Evolutionary conservation across 2,888 invertebrate genomes (phyloP), one percentile per base, ranked within the genome.

Genomic region (Chirona hameri): DNA sequence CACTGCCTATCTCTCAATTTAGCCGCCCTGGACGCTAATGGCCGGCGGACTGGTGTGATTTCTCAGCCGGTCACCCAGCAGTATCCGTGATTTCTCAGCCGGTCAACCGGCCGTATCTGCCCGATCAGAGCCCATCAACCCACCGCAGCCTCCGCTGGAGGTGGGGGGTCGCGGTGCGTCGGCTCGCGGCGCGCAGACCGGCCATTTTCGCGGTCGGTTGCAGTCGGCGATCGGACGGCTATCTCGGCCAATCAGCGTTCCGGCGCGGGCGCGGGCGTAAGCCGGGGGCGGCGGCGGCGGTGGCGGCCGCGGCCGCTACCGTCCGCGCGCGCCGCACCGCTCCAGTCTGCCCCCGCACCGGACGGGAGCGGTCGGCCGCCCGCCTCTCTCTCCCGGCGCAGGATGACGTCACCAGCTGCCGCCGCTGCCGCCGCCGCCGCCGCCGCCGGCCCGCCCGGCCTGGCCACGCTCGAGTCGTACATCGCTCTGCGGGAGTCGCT

Each of bases 381-480:
- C n/a, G 69, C 82, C 18, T 81, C 84, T 14, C 82, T 65, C 15
- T 31, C 31, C 72, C 83, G 84, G 57, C 82, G 84, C 55, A 82
- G 82, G 76, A 82, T 83, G 60, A 84, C 79, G 91, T 83, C 93
- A 92, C 86, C 88, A 88, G 88, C 39, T 90, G 57, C 91, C 18
- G 93, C 93, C 86, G 91, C 92, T 82, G 93, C 94, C 86, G 93
- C 93, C 14, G 91, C 93, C 1, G 91, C 92, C 84, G 79, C 85
- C 84, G 79, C 85, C 0, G 88, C 83, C 83, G 90, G 91, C 0
- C 82, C 82, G 84, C 81, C 82, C 85, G 46, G 81, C 84, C 83
- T 84, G 81, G 84, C 89, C 94, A 84, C 88, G 94, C 81, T 90
- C 94, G 85, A 94, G 82, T 84, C 85, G 81, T 86, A 83, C 83